These are phyloP conservation scores for Lithosia quadra DNA, from an alignment of 2,888 invertebrate species.

Conservation along the genomic window DNA sequence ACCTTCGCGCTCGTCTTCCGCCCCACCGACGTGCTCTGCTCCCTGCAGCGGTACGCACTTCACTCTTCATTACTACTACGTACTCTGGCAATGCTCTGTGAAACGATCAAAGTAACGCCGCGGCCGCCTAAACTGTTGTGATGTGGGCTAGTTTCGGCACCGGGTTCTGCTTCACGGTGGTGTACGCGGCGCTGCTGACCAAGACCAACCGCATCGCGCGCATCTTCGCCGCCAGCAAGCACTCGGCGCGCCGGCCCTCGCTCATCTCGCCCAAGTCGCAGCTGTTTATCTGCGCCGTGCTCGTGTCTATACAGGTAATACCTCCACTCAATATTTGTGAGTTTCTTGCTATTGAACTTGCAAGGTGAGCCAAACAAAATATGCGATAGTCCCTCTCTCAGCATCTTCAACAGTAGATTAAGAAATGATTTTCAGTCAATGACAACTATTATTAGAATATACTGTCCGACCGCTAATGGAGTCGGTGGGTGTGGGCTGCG, in stretches of 20 bases:
- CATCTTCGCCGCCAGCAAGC: constrained; percentile 97
- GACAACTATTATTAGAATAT: no score
- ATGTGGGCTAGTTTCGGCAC: constrained; percentile 89
- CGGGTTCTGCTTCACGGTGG: constrained; percentile 98
- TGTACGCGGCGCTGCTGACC: constrained; percentile 98
- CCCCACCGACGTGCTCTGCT: constrained; percentile 95
- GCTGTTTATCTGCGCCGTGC: constrained; percentile 93
- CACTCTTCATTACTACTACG: neutral
- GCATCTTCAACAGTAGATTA: no score
- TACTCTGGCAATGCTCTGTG: no score
- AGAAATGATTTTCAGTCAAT: no score
- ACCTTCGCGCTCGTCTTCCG: constrained; percentile 96
- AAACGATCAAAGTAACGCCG: neutral
- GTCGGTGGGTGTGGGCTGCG: neutral
- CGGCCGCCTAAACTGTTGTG: no score
- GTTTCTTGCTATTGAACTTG: no score
- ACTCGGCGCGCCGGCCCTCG: constrained; percentile 96
- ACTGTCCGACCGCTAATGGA: no score
- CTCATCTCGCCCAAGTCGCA: constrained; percentile 97
- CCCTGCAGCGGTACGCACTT: constrained; percentile 91
- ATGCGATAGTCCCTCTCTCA: no score
- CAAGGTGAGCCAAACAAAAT: no score
- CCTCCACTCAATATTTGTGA: no score
- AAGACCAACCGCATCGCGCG: constrained; percentile 98
- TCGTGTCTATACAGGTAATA: constrained; percentile 94